Percentiles rank a stretch among this genome's conserved stretches.
These are phyloP conservation scores for Drosophila pallidifrons DNA, from an alignment of 1,140 invertebrate species.

Conservation along the genomic window DNA sequence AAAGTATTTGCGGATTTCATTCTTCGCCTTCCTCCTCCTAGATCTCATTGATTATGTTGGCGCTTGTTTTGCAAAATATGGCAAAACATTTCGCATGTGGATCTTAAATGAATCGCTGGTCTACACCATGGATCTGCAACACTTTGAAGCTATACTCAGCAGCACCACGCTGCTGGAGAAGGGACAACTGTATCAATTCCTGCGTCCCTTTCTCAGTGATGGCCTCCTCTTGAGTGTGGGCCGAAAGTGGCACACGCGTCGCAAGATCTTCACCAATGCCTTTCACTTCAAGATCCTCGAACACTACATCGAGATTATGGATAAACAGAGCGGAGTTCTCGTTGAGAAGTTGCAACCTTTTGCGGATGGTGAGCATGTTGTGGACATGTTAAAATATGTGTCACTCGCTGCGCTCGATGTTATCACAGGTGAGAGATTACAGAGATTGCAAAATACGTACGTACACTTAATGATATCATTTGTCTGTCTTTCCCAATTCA, in stretches of 20 bases:
- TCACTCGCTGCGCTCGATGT: conserved; percentile 67
- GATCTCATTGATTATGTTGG: conserved; percentile 55
- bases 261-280: conserved; percentile 89
- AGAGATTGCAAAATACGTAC: background rate
- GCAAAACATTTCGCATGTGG: conserved; percentile 86
- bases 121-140: conserved; percentile 80
- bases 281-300: conserved; percentile 94
- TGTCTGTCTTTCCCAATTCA: background rate
- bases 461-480: background rate
- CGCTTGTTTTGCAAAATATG: conserved; percentile 44
- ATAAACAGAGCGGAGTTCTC: conserved; percentile 88
- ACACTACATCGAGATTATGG: conserved; percentile 90
- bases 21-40: conserved; percentile 1
- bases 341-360: conserved; percentile 84
- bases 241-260: conserved; percentile 65
- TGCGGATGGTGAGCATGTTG: conserved; percentile 53
- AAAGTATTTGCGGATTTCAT: too few relatives aligned
- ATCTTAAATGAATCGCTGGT: conserved; percentile 84
- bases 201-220: conserved; percentile 84
- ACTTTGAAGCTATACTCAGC: conserved; percentile 64
- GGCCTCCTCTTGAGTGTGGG: conserved; percentile 81
- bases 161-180: conserved; percentile 71
- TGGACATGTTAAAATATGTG: conserved; percentile 55
- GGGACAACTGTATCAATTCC: conserved; percentile 73
- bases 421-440: conserved; percentile 55